Conservation (phyloP, 1,140 invertebrate genomes). For the Euschistus heros region DNA sequence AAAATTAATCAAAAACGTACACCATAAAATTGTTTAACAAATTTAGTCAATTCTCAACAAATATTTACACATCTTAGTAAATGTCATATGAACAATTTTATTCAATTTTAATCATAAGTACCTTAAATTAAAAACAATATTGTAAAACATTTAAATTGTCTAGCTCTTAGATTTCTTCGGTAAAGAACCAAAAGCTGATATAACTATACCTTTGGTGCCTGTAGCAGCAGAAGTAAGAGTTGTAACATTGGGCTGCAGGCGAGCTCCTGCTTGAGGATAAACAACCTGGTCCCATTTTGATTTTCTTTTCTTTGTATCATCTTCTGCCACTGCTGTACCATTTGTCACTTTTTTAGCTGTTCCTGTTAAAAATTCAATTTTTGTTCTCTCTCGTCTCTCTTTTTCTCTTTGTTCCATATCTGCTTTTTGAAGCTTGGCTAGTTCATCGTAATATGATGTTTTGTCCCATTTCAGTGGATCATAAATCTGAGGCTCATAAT, state of each 20-base stretch:
- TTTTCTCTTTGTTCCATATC: slow-evolving; percentile 91
- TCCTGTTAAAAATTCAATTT: slow-evolving; percentile 76
- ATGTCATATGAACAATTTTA: too few relatives aligned
- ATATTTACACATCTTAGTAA: too few relatives aligned
- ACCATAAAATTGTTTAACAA: too few relatives aligned
- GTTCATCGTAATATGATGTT: slow-evolving; percentile 87
- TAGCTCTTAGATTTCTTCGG: slow-evolving; percentile 62
- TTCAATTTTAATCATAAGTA: too few relatives aligned
- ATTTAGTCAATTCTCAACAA: too few relatives aligned
- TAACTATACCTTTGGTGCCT: slow-evolving; percentile 75
- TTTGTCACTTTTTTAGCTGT: slow-evolving; percentile 54
- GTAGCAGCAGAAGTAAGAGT: slow-evolving; percentile 65
- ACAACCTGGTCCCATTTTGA: slow-evolving; percentile 86
- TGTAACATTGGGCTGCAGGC: slow-evolving; percentile 45
- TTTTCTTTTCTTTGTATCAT: slow-evolving; percentile 62
- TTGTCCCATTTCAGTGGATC: slow-evolving; percentile 84
- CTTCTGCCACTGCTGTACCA: slow-evolving; percentile 40
- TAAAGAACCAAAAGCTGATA: slow-evolving; percentile 77
- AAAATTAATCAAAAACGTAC: too few relatives aligned
- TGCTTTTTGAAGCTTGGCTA: slow-evolving; percentile 75
- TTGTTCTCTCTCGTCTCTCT: slow-evolving; percentile 77
- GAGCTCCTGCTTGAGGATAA: slow-evolving; percentile 42
- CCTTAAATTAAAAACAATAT: too few relatives aligned
- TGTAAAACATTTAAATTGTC: too few relatives aligned
- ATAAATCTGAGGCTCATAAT: slow-evolving; percentile 85